Base-by-base conservation (phyloP, 2,797 vertebrate genomes). In the Botia almorhae region DNA sequence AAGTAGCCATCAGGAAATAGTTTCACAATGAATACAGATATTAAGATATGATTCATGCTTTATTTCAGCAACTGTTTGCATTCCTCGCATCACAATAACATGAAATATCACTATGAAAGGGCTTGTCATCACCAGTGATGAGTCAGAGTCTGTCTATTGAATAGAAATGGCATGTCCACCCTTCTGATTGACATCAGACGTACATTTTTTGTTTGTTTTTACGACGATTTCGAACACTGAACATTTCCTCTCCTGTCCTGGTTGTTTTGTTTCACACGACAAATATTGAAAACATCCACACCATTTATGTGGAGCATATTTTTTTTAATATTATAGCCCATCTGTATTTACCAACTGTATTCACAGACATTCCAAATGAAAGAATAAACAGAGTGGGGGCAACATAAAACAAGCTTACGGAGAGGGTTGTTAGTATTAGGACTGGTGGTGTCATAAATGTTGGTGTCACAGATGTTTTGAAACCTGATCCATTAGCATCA, bases 141-240 rank as follows among this genome's bases (percentile, higher is more conserved):
- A 74, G 72, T 23, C 33, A 56, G 56, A 63, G 72, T 23, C 53
- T 56, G 48, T 26, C 26, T 53, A 19, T n/a, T 11, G 29, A 67
- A 53, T 65, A 48, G 13, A 76, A 29, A 63, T 39, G 48, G 2
- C 13, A 23, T 26, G 33, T 63, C 21, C 43, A 63, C 23, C 12
- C 21, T 23, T 0, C 19, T 36, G 17, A 60, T 13, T 33, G 23
- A 58, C 33, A 39, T 43, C 39, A 43, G 39, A 43, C 8, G 39
- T 43, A 10, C 39, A 43, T 43, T 43, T 39, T 58, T 29, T 69
- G 39, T 43, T 7, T 43, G 8, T 43, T 43, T 43, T 11, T 43
- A 8, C 8, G 7, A 43, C 7, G 2, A 43, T 7, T 43, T 43
- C 7, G 8, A 10, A 43, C 39, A 43, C 39, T 43, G 39, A 43